These are phyloP conservation scores for Conchocele bisecta DNA, from an alignment of 2,888 invertebrate genomes.

Conservation along the genomic window DNA sequence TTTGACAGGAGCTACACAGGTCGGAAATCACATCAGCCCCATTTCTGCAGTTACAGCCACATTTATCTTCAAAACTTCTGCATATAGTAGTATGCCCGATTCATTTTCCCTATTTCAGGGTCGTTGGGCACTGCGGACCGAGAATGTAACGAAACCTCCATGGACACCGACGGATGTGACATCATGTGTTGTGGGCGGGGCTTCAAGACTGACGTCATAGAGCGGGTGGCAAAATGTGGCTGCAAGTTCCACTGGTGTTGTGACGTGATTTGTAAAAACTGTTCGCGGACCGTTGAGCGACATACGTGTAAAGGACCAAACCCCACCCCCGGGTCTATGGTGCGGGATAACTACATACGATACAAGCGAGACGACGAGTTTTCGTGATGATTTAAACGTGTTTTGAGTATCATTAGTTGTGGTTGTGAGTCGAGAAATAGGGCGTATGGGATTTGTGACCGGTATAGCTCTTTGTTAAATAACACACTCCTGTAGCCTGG, in stretches of 20 bases:
- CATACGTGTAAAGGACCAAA: conserved; percentile 89
- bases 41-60: neutral
- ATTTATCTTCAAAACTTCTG: neutral
- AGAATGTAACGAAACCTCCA: conserved; percentile 84
- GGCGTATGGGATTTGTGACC: too few relatives aligned
- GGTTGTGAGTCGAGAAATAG: too few relatives aligned
- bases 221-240: conserved; percentile 88
- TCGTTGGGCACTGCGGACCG: conserved; percentile 85
- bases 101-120: conserved; percentile 63
- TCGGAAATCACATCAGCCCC: too few relatives aligned
- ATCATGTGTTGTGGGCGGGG: conserved; percentile 85
- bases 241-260: conserved; percentile 95
- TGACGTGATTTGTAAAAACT: conserved; percentile 92
- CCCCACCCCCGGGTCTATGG: neutral
- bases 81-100: neutral
- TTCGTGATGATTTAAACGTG: too few relatives aligned
- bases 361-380: too few relatives aligned
- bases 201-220: conserved; percentile 85
- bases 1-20: too few relatives aligned
- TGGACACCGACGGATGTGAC: conserved; percentile 84
- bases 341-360: neutral
- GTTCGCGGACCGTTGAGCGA: conserved; percentile 87
- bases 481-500: too few relatives aligned
- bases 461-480: too few relatives aligned
- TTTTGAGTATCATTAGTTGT: too few relatives aligned